Conservation (phyloP, 2,888 invertebrate genomes). For the Limulus polyphemus region DNA sequence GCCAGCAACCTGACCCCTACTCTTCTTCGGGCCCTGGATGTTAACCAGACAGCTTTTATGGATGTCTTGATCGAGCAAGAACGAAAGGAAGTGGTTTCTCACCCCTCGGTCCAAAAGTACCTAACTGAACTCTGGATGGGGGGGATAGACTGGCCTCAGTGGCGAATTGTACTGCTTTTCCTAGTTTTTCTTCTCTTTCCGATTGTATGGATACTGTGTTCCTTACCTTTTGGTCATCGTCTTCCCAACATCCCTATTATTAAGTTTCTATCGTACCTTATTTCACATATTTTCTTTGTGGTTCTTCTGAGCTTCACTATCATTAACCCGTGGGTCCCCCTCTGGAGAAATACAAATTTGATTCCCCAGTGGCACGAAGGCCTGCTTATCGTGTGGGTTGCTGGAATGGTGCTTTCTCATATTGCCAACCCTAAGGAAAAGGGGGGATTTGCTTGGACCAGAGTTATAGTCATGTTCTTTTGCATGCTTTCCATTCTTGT, state of each 20-base stretch:
- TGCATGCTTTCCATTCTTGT: conserved; percentile 81
- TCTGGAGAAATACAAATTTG: conserved; percentile 44
- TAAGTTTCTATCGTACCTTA: conserved; percentile 98
- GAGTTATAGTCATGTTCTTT: conserved; percentile 46
- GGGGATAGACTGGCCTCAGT: conserved; percentile 87
- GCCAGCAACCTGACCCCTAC: conserved; percentile 88
- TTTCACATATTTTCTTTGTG: conserved; percentile 96
- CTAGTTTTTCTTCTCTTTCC: conserved; percentile 86
- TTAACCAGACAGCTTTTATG: conserved; percentile 82
- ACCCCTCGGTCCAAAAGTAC: conserved; percentile 83
- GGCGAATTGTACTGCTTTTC: conserved; percentile 85
- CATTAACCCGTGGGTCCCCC: conserved; percentile 36
- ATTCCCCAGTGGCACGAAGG: conserved; percentile 93
- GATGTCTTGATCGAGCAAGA: conserved; percentile 97
- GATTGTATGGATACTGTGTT: conserved; percentile 90
- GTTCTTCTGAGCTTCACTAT: conserved; percentile 69
- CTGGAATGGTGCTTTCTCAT: conserved; percentile 87
- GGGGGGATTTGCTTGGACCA: conserved; percentile 78
- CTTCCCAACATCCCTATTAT: conserved; percentile 98
- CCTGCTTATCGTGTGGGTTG: conserved; percentile 85
- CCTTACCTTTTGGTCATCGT: conserved; percentile 84
- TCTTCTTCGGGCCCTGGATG: conserved; percentile 86
- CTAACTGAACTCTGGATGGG: conserved; percentile 82
- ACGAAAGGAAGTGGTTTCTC: conserved; percentile 89
- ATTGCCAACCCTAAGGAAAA: conserved; percentile 96